Conservation (phyloP, 2,113 vertebrate species). For the Oreochromis niloticus region DNA sequence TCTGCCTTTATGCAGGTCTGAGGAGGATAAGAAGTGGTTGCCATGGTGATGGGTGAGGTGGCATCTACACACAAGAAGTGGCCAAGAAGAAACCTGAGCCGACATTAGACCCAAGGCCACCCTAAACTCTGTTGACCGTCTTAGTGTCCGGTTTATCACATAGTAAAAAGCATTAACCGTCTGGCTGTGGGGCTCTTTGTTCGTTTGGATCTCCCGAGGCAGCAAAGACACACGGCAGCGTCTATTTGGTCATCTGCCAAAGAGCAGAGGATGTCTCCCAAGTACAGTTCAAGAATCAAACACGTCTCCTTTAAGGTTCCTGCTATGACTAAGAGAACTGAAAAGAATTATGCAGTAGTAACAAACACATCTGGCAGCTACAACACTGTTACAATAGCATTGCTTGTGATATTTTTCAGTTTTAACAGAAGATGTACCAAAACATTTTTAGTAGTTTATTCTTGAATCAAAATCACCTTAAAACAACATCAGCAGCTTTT, state of each 20-base stretch:
- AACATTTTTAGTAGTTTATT: background rate
- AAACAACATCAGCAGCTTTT: background rate
- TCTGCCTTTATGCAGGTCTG: no score
- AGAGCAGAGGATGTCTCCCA: background rate
- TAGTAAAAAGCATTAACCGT: background rate
- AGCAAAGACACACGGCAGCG: background rate
- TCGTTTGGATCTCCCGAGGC: background rate
- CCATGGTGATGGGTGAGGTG: no score
- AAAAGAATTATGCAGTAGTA: background rate
- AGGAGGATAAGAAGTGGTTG: no score
- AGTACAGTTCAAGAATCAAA: rapidly evolving
- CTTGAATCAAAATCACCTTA: background rate
- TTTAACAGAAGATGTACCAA: background rate
- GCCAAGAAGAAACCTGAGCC: no score
- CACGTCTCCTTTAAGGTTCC: background rate
- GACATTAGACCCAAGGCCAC: no score
- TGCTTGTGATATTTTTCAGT: background rate
- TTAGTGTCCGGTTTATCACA: background rate
- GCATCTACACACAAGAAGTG: no score
- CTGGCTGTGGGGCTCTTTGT: background rate
- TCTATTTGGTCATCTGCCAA: background rate
- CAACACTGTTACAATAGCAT: background rate
- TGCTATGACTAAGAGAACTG: background rate
- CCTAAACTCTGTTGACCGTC: no score
- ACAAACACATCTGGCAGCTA: background rate